Evolutionary conservation across 1,140 invertebrate genomes (phyloP).

Genomic region (Ctenoplectra terminalis): DNA sequence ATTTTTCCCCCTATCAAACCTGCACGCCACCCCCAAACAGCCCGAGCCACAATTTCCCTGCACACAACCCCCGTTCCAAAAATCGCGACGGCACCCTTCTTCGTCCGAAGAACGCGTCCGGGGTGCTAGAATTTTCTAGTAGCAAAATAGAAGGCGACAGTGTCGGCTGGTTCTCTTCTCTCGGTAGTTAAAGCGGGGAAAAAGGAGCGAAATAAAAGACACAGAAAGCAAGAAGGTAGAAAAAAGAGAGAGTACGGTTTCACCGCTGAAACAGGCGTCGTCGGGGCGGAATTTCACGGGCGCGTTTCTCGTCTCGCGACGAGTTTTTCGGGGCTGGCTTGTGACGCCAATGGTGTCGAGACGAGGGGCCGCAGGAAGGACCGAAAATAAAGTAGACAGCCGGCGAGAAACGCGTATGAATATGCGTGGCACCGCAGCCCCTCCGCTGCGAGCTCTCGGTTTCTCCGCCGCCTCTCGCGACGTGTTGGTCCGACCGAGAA

Average conservation of each 20-base stretch:
- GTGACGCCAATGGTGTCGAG: slow-evolving; percentile 68
- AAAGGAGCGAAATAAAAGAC: too few relatives aligned
- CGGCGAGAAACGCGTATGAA: slow-evolving; percentile 61
- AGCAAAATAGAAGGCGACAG: background rate
- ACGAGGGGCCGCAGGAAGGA: slow-evolving; percentile 68
- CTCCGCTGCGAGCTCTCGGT: too few relatives aligned
- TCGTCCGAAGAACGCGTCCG: background rate
- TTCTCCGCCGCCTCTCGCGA: background rate
- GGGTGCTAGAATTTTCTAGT: background rate
- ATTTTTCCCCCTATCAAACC: too few relatives aligned
- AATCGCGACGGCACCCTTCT: background rate
- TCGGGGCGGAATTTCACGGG: slow-evolving; percentile 45
- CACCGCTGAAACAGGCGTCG: background rate
- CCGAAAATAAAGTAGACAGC: slow-evolving; percentile 76
- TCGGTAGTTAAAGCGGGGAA: background rate
- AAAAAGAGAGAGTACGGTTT: background rate
- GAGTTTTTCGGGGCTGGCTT: slow-evolving; percentile 58
- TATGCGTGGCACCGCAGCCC: too few relatives aligned
- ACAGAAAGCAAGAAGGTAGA: too few relatives aligned
- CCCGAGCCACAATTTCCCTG: background rate
- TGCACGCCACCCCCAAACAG: too few relatives aligned
- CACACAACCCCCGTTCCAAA: background rate
- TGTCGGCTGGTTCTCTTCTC: background rate
- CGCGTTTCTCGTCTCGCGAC: slow-evolving; percentile 49
- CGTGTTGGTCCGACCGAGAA: slow-evolving; percentile 42